phyloP scores from a whole-genome alignment of 2,113 vertebrate species.

The Cyanoderma ruficeps region DNA sequence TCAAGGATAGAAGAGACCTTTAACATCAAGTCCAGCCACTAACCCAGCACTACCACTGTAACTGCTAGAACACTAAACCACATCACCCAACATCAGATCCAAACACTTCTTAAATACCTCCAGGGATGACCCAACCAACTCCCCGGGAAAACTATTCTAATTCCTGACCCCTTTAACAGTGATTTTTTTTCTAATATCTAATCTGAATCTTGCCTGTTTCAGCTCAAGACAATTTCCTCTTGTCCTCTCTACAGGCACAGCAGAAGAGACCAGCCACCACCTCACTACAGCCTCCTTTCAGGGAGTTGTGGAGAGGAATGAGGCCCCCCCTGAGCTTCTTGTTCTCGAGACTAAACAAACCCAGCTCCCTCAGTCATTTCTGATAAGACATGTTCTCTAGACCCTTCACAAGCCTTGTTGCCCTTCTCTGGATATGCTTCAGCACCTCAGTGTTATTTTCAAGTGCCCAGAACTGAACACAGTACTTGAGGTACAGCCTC shows the following conservation, averaged over 20 bases:
- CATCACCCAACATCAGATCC: neutral
- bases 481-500: neutral
- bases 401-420: neutral
- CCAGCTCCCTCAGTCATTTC: neutral
- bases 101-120: neutral
- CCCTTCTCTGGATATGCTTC: neutral
- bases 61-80: neutral
- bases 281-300: neutral
- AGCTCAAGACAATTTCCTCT: neutral
- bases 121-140: neutral
- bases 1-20: neutral
- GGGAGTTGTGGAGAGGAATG: neutral
- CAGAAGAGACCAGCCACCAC: neutral
- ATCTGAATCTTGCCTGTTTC: neutral
- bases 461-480: neutral
- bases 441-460: neutral
- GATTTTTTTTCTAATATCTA: neutral
- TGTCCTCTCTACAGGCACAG: neutral
- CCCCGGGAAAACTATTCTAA: neutral
- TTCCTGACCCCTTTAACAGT: neutral
- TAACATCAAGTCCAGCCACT: neutral
- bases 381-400: too few species aligned
- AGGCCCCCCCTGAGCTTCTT: neutral
- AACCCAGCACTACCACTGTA: neutral
- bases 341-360: neutral